Percentiles rank a stretch among this genome's conserved stretches.
These are phyloP conservation scores for Cryptoprocta ferox DNA, from an alignment of 2,797 vertebrate species.

Conservation along the genomic window DNA sequence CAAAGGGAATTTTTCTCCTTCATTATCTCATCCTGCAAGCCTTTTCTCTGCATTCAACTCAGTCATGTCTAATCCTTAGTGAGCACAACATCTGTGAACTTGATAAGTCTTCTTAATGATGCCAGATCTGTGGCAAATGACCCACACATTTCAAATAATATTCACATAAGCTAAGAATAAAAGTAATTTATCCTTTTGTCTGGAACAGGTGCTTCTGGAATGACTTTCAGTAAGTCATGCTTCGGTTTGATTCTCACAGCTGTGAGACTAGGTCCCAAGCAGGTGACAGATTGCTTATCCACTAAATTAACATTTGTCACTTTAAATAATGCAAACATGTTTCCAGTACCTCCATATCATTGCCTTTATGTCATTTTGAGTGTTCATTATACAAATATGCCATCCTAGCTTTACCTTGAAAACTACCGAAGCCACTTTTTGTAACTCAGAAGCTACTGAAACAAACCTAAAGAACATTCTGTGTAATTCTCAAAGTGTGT, in stretches of 20 bases:
- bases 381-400: not conserved
- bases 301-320: conserved; percentile 55
- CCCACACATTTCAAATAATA: not conserved
- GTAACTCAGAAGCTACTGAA: not conserved
- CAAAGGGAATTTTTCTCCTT: not conserved
- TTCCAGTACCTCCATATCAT: not conserved
- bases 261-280: not conserved
- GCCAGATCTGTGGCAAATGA: not conserved
- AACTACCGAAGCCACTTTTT: not conserved
- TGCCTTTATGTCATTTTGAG: not conserved
- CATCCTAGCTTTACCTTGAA: not conserved
- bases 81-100: not conserved
- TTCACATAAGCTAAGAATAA: not conserved
- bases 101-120: not conserved
- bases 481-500: not conserved
- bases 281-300: conserved; percentile 21
- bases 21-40: not conserved
- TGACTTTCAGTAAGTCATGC: not conserved
- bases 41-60: not conserved
- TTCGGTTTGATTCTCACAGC: not conserved
- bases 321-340: conserved; percentile 63
- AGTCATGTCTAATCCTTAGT: not conserved
- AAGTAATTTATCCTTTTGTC: conserved; percentile 13
- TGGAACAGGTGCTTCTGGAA: conserved; percentile 15
- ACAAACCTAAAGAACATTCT: not conserved